A percentile compares a stretch with the other conserved stretches of the same genome.
These are phyloP conservation scores for Rhabdornis inornatus DNA, from an alignment of 2,113 vertebrate genomes.

Conservation along the genomic window DNA sequence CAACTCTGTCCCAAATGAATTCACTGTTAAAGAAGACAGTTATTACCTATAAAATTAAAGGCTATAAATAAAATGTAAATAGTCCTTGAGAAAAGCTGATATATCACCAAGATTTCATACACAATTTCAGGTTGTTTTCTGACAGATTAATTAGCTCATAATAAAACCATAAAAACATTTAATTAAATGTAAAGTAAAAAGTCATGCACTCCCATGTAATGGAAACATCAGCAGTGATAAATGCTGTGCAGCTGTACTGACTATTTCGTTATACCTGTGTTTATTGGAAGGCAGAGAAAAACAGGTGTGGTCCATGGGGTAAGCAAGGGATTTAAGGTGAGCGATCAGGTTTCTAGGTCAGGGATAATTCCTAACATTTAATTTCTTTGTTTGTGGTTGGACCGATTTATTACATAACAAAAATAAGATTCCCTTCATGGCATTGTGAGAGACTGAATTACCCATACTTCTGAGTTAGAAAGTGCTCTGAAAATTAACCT, in stretches of 20 bases:
- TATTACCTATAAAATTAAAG: slow-evolving; percentile 27
- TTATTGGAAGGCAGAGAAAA: background rate
- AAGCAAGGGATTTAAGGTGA: background rate
- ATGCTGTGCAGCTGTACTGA: background rate
- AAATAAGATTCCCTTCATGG: background rate
- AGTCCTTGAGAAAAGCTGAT: background rate
- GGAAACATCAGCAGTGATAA: slow-evolving; percentile 4
- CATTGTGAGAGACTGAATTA: background rate
- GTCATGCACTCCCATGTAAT: background rate
- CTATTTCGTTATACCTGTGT: background rate
- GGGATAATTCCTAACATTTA: background rate
- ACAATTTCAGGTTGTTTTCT: background rate
- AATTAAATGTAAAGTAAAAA: slow-evolving; percentile 38
- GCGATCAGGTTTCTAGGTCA: background rate
- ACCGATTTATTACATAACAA: background rate
- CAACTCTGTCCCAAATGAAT: background rate
- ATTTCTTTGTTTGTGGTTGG: slow-evolving; percentile 8
- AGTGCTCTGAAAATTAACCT: background rate
- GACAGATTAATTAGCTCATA: slow-evolving; percentile 21
- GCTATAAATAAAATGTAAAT: background rate
- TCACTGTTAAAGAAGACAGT: background rate
- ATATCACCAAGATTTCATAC: background rate
- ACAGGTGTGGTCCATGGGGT: background rate
- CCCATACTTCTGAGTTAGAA: background rate
- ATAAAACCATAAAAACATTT: slow-evolving; percentile 5